Evolutionary conservation across 64 coral and sea anemone genomes (phyloP).

Genomic region (Porites australiensis): DNA sequence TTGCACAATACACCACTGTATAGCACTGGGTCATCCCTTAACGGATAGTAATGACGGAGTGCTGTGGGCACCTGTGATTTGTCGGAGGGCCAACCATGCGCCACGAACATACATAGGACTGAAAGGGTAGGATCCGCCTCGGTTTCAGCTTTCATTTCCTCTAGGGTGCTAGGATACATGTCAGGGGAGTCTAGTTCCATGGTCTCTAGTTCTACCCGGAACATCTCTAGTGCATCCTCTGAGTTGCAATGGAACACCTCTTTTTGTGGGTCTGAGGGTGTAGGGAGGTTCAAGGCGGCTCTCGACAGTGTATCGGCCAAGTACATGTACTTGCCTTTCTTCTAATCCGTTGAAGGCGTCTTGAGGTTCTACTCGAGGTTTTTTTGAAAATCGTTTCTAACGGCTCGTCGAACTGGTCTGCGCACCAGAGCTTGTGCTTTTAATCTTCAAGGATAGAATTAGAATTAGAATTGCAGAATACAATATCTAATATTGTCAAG

Average conservation of each 20-base stretch:
- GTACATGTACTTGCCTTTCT: conserved; percentile 64
- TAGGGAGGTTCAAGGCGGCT: conserved; percentile 12
- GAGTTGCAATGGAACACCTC: not conserved
- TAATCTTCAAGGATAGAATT: too few relatives aligned
- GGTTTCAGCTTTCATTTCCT: conserved; percentile 27
- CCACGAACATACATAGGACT: conserved; percentile 45
- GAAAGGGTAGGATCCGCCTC: conserved; percentile 41
- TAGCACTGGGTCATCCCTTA: conserved; percentile 46
- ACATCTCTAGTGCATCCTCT: conserved; percentile 3
- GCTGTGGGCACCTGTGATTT: conserved; percentile 48
- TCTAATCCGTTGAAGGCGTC: conserved; percentile 48
- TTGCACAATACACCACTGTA: conserved; percentile 60
- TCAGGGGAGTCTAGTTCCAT: too few relatives aligned
- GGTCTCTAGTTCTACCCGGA: too few relatives aligned
- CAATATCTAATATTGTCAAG: too few relatives aligned
- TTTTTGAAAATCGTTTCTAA: conserved; percentile 73
- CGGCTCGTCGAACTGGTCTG: too few relatives aligned
- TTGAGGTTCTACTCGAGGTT: conserved; percentile 16
- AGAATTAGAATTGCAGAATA: too few relatives aligned
- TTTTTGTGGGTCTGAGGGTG: conserved; percentile 23
- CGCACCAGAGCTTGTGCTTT: too few relatives aligned
- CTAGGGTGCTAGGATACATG: too few relatives aligned
- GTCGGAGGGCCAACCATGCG: conserved; percentile 11
- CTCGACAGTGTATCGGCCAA: conserved; percentile 3
- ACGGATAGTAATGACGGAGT: conserved; percentile 50